Evolutionary conservation across 1,140 invertebrate species (phyloP), one percentile per base, ranked within the genome.

Genomic region (Drosophila eugracilis): DNA sequence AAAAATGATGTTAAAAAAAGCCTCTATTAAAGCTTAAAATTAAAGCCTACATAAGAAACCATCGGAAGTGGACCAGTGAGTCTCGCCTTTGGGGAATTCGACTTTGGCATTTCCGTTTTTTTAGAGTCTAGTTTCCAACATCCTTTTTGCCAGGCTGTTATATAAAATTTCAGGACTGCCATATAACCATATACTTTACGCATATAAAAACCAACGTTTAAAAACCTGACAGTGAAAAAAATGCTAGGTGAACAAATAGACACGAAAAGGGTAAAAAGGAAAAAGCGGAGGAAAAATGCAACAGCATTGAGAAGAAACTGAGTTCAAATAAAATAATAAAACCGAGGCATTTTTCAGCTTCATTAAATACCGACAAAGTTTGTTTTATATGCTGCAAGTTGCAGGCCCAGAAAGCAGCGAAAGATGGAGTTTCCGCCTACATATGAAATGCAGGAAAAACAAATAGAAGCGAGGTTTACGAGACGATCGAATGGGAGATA

Each of bases 331-430:
- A 78, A 79, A 79, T 78, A 78, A 36, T 58, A 74, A 79, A 78
- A 65, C 75, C 70, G 54, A 79, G 49, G 75, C 71, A 78, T 80
- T 80, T 80, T 80, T 80, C 78, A 80, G 78, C 78, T 80, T 80
- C 76, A 80, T 80, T 80, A 79, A 78, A 72, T 80, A 75, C 75
- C 78, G 76, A 66, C 78, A 80, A 80, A 79, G 78, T 80, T 80
- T 80, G 71, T 78, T 80, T 80, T 75, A 80, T 80, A 59, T 75
- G 78, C 70, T 65, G 75, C 70, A 37, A 70, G 63, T 59, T 63
- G 52, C 69, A 59, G 58, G 55, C 55, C 55, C 75, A 77, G 57
- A 65, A 42, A 22, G 36, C 21, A 44, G 19, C 39, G 21, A 44
- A 32, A 36, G 37, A 32, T 22, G 58, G 58, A 41, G 37, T 53